Evolutionary conservation across 2,888 invertebrate species (phyloP).

Genomic region (Drosophila borealis): DNA sequence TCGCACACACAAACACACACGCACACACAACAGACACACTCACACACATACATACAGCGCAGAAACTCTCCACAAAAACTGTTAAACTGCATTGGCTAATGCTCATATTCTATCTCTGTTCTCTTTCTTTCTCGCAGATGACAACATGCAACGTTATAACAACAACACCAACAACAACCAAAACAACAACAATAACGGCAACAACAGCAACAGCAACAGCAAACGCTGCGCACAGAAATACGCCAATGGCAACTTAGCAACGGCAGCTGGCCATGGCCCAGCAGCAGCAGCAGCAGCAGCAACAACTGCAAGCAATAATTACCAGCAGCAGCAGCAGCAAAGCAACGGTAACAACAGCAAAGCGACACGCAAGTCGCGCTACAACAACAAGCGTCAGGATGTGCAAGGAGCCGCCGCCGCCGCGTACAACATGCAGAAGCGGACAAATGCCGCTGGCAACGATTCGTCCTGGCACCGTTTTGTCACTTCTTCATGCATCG

Average conservation of each 20-base stretch:
- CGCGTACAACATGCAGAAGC: conserved; percentile 48
- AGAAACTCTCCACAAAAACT: too few species aligned
- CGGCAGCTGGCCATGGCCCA: conserved; percentile 16
- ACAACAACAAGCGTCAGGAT: conserved; percentile 44
- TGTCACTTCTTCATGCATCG: conserved; percentile 75
- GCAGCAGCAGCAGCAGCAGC: conserved; percentile 18
- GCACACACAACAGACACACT: too few species aligned
- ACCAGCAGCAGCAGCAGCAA: conserved; percentile 33
- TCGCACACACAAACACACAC: too few species aligned
- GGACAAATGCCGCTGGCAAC: conserved; percentile 42
- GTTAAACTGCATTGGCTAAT: not conserved
- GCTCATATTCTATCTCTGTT: not conserved
- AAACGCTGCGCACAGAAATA: conserved; percentile 55
- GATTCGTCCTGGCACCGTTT: conserved; percentile 67
- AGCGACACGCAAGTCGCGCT: conserved; percentile 29
- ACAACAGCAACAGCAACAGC: conserved; percentile 1
- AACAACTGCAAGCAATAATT: conserved; percentile 12
- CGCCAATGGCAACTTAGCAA: conserved; percentile 41
- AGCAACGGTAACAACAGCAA: conserved; percentile 34
- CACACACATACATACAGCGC: too few species aligned
- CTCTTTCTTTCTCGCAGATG: conserved; percentile 45
- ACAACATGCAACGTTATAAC: conserved; percentile 64
- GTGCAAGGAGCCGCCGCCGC: conserved; percentile 1
- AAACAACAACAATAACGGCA: conserved; percentile 10
- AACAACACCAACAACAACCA: conserved; percentile 27